Percentiles rank a stretch among this genome's conserved stretches.
phyloP scores from a whole-genome alignment of 2,888 invertebrate species.

The Aphodius granarius region DNA sequence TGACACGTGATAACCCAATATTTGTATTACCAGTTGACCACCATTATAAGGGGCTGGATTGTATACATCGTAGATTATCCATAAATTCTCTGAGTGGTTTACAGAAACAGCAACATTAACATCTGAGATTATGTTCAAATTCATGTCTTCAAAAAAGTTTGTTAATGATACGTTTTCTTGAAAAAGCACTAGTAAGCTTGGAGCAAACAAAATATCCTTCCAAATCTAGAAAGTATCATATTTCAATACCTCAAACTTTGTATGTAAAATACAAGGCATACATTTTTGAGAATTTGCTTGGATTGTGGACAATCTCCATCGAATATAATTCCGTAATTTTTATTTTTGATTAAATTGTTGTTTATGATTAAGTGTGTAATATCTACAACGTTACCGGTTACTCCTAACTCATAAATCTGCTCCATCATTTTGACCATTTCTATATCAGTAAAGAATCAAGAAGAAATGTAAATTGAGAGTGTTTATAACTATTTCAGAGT shows the following conservation, averaged over 20 bases:
- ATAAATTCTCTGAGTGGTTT: conserved; percentile 24
- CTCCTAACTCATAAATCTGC: background rate
- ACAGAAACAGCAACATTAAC: background rate
- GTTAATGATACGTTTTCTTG: background rate
- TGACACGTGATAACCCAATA: conserved; percentile 57
- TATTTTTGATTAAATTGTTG: background rate
- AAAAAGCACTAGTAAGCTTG: background rate
- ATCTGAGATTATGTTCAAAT: background rate
- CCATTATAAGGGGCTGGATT: conserved; percentile 60
- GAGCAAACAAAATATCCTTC: background rate
- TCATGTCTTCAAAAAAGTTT: background rate
- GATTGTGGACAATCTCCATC: background rate
- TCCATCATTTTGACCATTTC: background rate
- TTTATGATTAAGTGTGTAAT: background rate
- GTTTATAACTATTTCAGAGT: no score
- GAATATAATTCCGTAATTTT: background rate
- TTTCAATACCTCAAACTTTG: background rate
- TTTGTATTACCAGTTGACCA: conserved; percentile 55
- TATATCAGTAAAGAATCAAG: background rate
- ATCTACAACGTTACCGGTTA: background rate
- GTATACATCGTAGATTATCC: conserved; percentile 55
- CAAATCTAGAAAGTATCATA: background rate
- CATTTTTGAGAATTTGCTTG: background rate
- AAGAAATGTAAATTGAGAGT: no score
- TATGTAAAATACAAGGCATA: no score